A percentile compares a stretch with the other conserved stretches of the same genome.
phyloP scores from a whole-genome alignment of 2,113 vertebrate genomes.

The Passer montanus region DNA sequence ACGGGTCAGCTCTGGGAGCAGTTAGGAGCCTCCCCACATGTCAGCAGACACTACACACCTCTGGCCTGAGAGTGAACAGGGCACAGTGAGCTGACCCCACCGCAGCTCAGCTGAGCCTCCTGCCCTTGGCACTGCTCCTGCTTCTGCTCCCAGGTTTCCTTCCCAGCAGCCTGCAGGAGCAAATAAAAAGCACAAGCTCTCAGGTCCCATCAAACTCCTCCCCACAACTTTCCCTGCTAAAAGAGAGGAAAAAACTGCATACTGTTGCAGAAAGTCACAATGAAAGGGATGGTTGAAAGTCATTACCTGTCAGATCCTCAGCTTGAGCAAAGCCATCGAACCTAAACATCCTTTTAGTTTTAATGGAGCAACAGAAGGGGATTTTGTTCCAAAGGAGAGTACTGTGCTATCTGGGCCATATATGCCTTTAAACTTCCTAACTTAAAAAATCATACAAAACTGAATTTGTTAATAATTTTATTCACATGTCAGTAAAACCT shows the following conservation, averaged over 20 bases:
- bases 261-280: neutral
- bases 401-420: neutral
- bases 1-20: neutral
- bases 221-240: neutral
- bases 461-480: neutral
- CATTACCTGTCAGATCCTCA: neutral
- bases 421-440: neutral
- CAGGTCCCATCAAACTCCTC: neutral
- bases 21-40: neutral
- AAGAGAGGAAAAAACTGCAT: neutral
- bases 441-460: constrained; percentile 1
- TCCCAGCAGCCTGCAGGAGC: neutral
- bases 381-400: neutral
- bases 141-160: neutral
- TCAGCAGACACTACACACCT: neutral
- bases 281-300: neutral
- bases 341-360: neutral
- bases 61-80: neutral
- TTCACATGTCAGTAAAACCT: neutral
- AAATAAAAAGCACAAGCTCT: neutral
- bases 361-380: neutral
- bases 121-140: neutral
- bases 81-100: neutral
- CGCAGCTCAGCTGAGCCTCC: neutral
- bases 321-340: neutral